These are phyloP conservation scores for Rhipidura dahli DNA, from an alignment of 2,113 vertebrate species.

Conservation along the genomic window DNA sequence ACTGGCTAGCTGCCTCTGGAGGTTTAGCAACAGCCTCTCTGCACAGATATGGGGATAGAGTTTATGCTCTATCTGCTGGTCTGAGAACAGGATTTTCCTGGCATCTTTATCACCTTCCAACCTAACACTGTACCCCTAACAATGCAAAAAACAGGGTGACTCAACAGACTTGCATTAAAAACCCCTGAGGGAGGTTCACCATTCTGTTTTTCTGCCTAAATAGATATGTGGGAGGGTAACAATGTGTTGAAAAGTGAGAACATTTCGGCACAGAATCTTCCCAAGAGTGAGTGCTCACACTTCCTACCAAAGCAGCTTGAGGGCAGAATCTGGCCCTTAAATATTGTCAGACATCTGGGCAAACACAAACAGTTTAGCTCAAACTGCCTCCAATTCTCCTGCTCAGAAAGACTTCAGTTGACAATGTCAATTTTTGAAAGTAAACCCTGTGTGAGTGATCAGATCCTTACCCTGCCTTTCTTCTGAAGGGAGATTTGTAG, in stretches of 20 bases:
- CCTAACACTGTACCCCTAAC: neutral
- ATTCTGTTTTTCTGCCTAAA: slow-evolving; percentile 46
- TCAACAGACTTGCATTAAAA: slow-evolving; percentile 49
- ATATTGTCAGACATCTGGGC: slow-evolving; percentile 27
- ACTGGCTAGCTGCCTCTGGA: neutral
- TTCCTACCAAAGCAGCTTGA: slow-evolving; percentile 3
- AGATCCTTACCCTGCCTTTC: neutral
- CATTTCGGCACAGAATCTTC: slow-evolving; percentile 46
- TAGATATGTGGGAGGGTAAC: slow-evolving; percentile 44
- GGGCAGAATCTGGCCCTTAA: slow-evolving; percentile 26
- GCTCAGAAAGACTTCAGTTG: neutral
- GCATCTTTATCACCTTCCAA: neutral
- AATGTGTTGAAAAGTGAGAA: slow-evolving; percentile 59
- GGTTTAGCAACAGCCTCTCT: neutral
- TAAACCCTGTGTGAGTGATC: neutral
- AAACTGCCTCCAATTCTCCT: neutral
- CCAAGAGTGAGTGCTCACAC: neutral
- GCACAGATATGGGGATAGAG: neutral
- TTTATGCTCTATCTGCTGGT: neutral
- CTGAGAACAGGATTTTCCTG: slow-evolving; percentile 8
- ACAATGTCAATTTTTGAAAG: slow-evolving; percentile 3
- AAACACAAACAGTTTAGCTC: slow-evolving; percentile 28
- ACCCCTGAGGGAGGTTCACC: slow-evolving; percentile 31
- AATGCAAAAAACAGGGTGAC: slow-evolving; percentile 22
- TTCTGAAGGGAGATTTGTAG: neutral